A percentile compares a stretch with the other conserved stretches of the same genome.
phyloP scores from a whole-genome alignment of 2,888 invertebrate species.

The Asteroscopus sphinx region DNA sequence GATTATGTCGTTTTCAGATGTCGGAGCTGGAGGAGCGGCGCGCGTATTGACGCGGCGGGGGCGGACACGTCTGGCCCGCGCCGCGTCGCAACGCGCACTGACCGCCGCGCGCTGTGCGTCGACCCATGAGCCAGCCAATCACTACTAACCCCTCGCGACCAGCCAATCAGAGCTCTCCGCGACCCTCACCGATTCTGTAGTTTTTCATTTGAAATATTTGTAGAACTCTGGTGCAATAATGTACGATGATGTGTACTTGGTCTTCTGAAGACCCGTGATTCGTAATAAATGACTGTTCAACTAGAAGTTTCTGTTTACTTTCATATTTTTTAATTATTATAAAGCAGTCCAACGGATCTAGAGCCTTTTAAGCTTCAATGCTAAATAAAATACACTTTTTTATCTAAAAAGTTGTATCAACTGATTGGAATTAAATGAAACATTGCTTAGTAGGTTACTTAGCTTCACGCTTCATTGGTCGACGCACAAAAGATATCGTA shows the following conservation, averaged over 20 bases:
- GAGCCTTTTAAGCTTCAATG: conserved; percentile 5
- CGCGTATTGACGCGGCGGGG: conserved; percentile 86
- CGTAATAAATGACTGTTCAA: conserved; percentile 50
- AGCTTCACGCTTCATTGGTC: conserved; percentile 41
- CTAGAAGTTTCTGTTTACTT: conserved; percentile 46
- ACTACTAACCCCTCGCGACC: not conserved
- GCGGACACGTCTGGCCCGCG: not conserved
- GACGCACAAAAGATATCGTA: conserved; percentile 50
- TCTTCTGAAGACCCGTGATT: conserved; percentile 36
- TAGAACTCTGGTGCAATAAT: conserved; percentile 41
- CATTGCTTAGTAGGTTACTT: conserved; percentile 18
- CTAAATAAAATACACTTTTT: not conserved
- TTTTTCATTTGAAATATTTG: conserved; percentile 38
- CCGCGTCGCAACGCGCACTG: not conserved
- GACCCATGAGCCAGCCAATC: conserved; percentile 27
- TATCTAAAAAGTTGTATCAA: not conserved
- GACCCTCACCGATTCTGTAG: conserved; percentile 31
- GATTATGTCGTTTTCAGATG: conserved; percentile 69
- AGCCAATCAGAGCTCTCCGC: conserved; percentile 3
- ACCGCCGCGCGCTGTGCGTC: conserved; percentile 26
- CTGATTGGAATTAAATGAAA: conserved; percentile 10
- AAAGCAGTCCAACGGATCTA: conserved; percentile 12
- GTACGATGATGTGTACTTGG: conserved; percentile 39
- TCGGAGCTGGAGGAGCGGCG: conserved; percentile 84
- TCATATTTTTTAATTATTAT: conserved; percentile 29